Percentiles rank a stretch among this genome's conserved stretches.
Evolutionary conservation across 1,140 invertebrate species (phyloP).

Genomic region (Zaprionus camerounensis): DNA sequence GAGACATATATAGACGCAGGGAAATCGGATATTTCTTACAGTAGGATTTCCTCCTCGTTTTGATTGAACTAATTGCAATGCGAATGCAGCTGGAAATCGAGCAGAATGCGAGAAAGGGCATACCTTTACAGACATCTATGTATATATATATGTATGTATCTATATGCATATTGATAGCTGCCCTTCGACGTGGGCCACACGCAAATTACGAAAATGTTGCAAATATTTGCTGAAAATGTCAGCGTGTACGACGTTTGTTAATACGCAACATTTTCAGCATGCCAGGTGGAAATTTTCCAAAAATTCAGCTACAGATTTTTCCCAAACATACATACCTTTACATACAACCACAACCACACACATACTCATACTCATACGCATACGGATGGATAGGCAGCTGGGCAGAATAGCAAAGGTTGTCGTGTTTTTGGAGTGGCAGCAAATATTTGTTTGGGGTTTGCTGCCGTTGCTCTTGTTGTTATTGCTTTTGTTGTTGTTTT

Average conservation of each 20-base stretch:
- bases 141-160: background rate
- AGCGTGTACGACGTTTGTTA: slow-evolving; percentile 7
- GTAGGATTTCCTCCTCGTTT: background rate
- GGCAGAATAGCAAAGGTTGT: slow-evolving; percentile 7
- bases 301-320: slow-evolving; percentile 38
- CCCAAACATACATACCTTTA: background rate
- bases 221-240: slow-evolving; percentile 52
- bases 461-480: background rate
- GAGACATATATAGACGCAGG: background rate
- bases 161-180: background rate
- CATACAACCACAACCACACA: too few species aligned
- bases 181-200: background rate
- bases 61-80: slow-evolving; percentile 3
- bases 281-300: slow-evolving; percentile 32
- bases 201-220: slow-evolving; percentile 34
- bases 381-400: background rate
- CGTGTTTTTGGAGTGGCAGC: slow-evolving; percentile 17
- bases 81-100: background rate
- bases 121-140: background rate
- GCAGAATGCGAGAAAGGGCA: background rate
- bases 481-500: background rate
- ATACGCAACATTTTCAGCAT: slow-evolving; percentile 31
- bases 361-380: background rate
- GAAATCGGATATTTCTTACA: background rate
- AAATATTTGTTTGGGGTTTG: slow-evolving; percentile 51